These are phyloP conservation scores for Kryphioiulus occultus DNA, from an alignment of 2,888 invertebrate species.

Conservation along the genomic window DNA sequence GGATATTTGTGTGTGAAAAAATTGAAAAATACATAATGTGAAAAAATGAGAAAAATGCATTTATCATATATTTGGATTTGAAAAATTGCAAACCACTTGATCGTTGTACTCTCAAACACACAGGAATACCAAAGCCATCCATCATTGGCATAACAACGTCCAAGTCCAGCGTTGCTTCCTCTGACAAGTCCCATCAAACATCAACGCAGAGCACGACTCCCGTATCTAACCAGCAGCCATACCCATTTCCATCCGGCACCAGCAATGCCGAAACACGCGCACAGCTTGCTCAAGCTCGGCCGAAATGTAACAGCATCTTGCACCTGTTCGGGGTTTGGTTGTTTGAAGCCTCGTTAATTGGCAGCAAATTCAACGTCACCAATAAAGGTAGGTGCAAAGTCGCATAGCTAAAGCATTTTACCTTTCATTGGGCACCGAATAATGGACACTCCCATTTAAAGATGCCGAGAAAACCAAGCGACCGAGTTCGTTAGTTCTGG, in stretches of 20 bases:
- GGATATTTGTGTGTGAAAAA: too few relatives aligned
- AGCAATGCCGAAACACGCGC: constrained; percentile 62
- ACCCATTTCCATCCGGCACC: constrained; percentile 60
- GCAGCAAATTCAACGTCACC: constrained; percentile 69
- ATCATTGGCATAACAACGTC: constrained; percentile 74
- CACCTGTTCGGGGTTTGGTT: constrained; percentile 97
- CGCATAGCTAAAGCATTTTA: neutral
- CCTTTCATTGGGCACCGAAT: neutral
- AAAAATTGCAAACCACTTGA: too few relatives aligned
- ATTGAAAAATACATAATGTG: too few relatives aligned
- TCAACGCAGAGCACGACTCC: neutral
- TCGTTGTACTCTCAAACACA: neutral
- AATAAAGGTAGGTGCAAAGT: neutral
- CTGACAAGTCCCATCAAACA: constrained; percentile 54
- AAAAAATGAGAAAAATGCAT: too few relatives aligned
- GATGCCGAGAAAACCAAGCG: constrained; percentile 55
- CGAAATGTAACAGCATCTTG: constrained; percentile 93
- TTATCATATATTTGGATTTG: too few relatives aligned
- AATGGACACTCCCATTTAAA: neutral
- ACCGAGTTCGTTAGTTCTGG: constrained; percentile 59
- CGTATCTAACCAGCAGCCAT: constrained; percentile 52
- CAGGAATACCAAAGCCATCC: constrained; percentile 74
- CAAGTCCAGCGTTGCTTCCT: constrained; percentile 43
- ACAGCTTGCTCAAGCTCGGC: constrained; percentile 67
- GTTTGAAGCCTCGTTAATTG: constrained; percentile 93